phyloP scores from a whole-genome alignment of 2,797 vertebrate species.

The Tauraco hartlaubi region DNA sequence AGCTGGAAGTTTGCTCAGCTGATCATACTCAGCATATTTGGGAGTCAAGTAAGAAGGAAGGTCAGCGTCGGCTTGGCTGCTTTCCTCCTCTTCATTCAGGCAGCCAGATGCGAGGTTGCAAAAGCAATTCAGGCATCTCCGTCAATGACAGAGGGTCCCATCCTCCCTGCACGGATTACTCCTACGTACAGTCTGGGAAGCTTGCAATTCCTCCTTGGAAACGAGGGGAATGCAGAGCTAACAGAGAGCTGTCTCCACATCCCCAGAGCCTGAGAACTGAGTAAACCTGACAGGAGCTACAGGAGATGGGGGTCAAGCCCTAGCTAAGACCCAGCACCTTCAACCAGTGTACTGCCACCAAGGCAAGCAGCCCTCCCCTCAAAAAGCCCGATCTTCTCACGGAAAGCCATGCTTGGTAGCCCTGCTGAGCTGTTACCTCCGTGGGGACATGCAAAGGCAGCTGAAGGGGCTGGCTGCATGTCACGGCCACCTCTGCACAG shows the following conservation, averaged over 20 bases:
- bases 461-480: background rate
- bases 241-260: slow-evolving; percentile 17
- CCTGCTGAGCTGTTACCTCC: background rate
- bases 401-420: background rate
- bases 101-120: slow-evolving; percentile 55
- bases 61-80: slow-evolving; percentile 2
- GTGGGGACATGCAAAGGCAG: background rate
- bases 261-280: background rate
- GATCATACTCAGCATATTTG: background rate
- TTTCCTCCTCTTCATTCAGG: slow-evolving; percentile 53
- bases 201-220: slow-evolving; percentile 53
- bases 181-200: slow-evolving; percentile 69
- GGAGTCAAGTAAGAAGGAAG: slow-evolving; percentile 26
- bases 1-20: slow-evolving; percentile 27
- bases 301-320: background rate
- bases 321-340: background rate
- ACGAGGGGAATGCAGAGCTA: slow-evolving; percentile 39
- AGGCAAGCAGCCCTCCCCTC: background rate
- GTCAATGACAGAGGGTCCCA: slow-evolving; percentile 64
- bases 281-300: background rate
- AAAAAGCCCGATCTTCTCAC: background rate
- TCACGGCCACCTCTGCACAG: background rate
- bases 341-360: rapidly evolving
- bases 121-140: slow-evolving; percentile 60
- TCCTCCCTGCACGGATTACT: slow-evolving; percentile 30